Evolutionary conservation across 2,888 invertebrate genomes (phyloP), one percentile per base, ranked within the genome.

Genomic region (Tipula lateralis): DNA sequence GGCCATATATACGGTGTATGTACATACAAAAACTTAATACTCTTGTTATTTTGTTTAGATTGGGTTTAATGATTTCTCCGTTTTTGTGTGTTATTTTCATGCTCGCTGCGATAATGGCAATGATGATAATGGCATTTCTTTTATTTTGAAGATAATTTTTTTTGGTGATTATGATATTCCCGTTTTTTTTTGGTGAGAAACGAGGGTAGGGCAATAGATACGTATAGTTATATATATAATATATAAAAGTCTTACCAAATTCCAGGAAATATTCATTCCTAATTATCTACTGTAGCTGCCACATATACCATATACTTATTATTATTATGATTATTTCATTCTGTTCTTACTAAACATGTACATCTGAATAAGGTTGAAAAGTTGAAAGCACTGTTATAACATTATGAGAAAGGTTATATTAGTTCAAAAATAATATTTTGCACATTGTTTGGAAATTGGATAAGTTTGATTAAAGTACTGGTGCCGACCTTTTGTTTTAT

Each of bases 31-130:
- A 66, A 66, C 24, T 66, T 66, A 66, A 66, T 66, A 66, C 66
- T 66, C 66, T 66, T 66, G 66, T 66, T 66, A 66, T 66, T 66
- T 24, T 66, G 66, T 66, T 66, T 66, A 66, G 66, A 66, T 66
- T 66, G 66, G 66, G 66, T 66, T 66, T 66, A 66, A 66, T 66
- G 66, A 66, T 66, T 66, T 66, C 66, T 66, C 24, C 66, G 66
- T 66, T 19, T 66, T 16, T 16, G 5, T 50, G 19, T 19, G 19
- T 50, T 50, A 19, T 50, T 66, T 19, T 66, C 24, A 24, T 66
- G 66, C 66, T 66, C 19, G 66, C 66, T 66, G 24, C 12, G 66
- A 66, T 66, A 66, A 66, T 66, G 66, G 66, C 66, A 66, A 66
- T 66, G 66, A 66, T 66, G 66, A 66, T 66, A 66, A 66, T 66